phyloP scores from a whole-genome alignment of 1,140 invertebrate genomes.

The Mya arenaria region DNA sequence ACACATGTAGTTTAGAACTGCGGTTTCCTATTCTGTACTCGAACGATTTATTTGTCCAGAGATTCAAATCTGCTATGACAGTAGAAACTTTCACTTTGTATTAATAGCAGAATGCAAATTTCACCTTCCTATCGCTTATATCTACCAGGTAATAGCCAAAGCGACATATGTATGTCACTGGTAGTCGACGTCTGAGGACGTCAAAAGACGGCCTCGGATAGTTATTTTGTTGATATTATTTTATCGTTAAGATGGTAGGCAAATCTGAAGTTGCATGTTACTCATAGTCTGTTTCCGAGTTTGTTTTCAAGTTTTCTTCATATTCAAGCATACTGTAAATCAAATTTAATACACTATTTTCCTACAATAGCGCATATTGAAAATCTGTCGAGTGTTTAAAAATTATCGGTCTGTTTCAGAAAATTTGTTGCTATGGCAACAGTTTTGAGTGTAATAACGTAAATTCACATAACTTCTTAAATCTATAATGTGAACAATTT shows the following conservation, averaged over 20 bases:
- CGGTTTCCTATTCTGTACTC: not conserved
- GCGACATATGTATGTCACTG: slow-evolving; percentile 14
- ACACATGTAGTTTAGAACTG: slow-evolving; percentile 12
- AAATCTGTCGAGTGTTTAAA: slow-evolving; percentile 6
- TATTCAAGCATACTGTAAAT: slow-evolving; percentile 21
- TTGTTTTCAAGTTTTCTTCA: slow-evolving; percentile 20
- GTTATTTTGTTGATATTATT: not conserved
- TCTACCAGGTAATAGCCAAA: slow-evolving; percentile 13
- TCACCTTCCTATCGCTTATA: slow-evolving; percentile 5
- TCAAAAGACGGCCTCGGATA: slow-evolving; percentile 14
- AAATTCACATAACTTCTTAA: slow-evolving; percentile 21
- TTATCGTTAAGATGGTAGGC: slow-evolving; percentile 10
- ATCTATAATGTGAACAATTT: slow-evolving; percentile 12
- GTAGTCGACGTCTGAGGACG: slow-evolving; percentile 7
- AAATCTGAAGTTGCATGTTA: slow-evolving; percentile 7
- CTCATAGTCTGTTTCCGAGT: slow-evolving; percentile 10
- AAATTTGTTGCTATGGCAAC: slow-evolving; percentile 15
- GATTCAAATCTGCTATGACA: slow-evolving; percentile 7
- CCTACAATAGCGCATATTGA: slow-evolving; percentile 14
- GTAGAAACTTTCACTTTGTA: too few species aligned
- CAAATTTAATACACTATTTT: slow-evolving; percentile 14
- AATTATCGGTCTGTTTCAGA: too few species aligned
- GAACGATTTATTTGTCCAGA: slow-evolving; percentile 2
- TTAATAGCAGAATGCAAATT: not conserved
- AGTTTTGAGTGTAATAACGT: slow-evolving; percentile 20